A percentile compares a stretch with the other conserved stretches of the same genome.
Evolutionary conservation across 2,113 vertebrate genomes (phyloP).

Genomic region (Campylomormyrus numenius): DNA sequence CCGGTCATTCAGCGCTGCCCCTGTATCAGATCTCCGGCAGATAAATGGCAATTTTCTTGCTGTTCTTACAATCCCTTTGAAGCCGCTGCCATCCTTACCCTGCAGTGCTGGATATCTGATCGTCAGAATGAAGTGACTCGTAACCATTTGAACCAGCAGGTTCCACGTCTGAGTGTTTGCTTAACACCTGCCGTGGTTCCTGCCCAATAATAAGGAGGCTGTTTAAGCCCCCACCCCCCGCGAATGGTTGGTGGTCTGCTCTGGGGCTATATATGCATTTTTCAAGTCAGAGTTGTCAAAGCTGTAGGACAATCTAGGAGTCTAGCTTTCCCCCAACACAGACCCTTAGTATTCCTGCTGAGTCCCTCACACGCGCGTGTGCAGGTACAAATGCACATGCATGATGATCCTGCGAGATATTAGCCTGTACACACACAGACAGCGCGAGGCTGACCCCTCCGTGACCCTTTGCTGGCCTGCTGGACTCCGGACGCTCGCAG

Average conservation of each 20-base stretch:
- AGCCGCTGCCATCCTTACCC: background rate
- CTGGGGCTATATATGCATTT: background rate
- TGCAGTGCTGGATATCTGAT: background rate
- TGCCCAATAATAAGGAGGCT: background rate
- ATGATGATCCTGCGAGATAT: background rate
- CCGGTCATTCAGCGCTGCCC: background rate
- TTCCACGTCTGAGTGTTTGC: constrained; percentile 1
- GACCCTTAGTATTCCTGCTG: background rate
- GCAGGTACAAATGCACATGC: background rate
- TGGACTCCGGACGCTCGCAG: constrained; percentile 26
- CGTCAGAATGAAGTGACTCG: background rate
- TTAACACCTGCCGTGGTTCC: constrained; percentile 10
- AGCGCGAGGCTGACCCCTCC: background rate
- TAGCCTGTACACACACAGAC: background rate
- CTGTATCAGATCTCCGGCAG: constrained; percentile 9
- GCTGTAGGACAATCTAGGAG: background rate
- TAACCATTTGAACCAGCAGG: background rate
- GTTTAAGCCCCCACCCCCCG: background rate
- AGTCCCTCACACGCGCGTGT: constrained; percentile 5
- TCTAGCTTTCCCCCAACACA: background rate
- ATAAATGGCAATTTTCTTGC: constrained; percentile 13
- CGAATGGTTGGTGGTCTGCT: background rate
- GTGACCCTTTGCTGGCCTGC: constrained; percentile 34
- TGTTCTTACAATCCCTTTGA: constrained; percentile 7
- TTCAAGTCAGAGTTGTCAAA: background rate